Evolutionary conservation across 2,888 invertebrate species (phyloP), one percentile per base, ranked within the genome.

Genomic region (Eupeodes luniger): DNA sequence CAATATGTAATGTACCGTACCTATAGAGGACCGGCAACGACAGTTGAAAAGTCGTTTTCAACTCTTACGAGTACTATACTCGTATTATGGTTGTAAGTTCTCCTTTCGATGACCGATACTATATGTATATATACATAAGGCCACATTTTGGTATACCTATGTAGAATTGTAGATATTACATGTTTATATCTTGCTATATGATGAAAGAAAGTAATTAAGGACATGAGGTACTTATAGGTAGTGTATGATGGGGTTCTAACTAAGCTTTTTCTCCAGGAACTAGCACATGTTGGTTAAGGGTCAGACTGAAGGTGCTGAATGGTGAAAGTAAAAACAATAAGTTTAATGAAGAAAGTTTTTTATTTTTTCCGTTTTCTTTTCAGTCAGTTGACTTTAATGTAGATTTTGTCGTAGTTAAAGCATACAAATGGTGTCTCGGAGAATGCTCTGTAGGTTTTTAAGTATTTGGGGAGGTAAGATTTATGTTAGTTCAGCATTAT

Each of bases 131-230:
- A 0, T 47, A 16, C 16, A 19, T 14, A 64, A 19, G 19, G 19
- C 47, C 14, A 49, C 53, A 81, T 49, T 61, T 36, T 11, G 40
- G 27, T 27, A n/a, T 7, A 40, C 6, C 40, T 9, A 40, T 9
- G 40, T 40, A 40, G 40, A 40, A 27, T 27, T 55, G 5, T 57
- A 57, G 10, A 19, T 2, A 1, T 11, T 27, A 27, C 49, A 0
- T 57, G 27, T 27, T 11, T 6, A 7, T 5, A 77, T 53, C 64
- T 19, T n/a, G 11, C 40, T 88, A 27, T 59, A 27, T 59, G 74
- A 85, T 88, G 85, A 81, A 85, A 81, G 85, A 84, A 81, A 55
- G 81, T 88, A 85, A 88, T 88, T 88, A 85, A 78, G 85, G 78
- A 57, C 85, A 85, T 67, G 74, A 59, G 67, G 76, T 77, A 84